Evolutionary conservation across 2,113 vertebrate species (phyloP).

Genomic region (Pedionomus torquatus): DNA sequence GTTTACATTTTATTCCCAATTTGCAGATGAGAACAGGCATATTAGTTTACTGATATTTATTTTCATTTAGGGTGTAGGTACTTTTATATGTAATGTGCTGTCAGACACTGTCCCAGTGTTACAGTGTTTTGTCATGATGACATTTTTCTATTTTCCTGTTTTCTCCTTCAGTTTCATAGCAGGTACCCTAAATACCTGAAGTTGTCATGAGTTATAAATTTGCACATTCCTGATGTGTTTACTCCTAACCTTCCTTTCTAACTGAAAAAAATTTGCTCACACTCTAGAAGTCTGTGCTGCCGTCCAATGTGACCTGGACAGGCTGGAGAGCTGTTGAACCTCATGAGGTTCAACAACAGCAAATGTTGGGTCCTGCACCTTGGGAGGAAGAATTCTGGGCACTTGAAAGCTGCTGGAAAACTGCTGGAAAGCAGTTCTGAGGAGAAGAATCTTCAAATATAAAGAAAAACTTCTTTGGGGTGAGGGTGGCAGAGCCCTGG

Average conservation of each 20-base stretch:
- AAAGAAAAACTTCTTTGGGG: no score
- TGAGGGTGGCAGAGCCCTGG: no score
- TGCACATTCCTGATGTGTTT: neutral
- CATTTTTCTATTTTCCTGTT: neutral
- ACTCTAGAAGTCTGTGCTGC: no score
- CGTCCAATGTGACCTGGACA: no score
- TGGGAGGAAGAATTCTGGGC: no score
- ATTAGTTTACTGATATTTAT: neutral
- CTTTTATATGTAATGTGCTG: neutral
- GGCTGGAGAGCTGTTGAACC: no score
- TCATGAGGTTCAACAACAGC: no score
- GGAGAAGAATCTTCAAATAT: no score
- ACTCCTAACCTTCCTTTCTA: neutral
- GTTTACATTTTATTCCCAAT: neutral
- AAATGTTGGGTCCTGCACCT: no score
- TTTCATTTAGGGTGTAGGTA: neutral
- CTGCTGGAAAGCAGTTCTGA: no score
- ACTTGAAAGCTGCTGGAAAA: no score
- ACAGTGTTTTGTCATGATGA: neutral
- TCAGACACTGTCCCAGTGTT: neutral
- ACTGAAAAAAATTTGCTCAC: neutral
- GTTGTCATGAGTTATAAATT: neutral
- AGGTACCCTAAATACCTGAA: neutral
- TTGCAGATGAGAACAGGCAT: neutral
- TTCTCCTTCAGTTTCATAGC: neutral